Conservation (phyloP, 1,140 invertebrate genomes). For the Spodoptera litura region DNA sequence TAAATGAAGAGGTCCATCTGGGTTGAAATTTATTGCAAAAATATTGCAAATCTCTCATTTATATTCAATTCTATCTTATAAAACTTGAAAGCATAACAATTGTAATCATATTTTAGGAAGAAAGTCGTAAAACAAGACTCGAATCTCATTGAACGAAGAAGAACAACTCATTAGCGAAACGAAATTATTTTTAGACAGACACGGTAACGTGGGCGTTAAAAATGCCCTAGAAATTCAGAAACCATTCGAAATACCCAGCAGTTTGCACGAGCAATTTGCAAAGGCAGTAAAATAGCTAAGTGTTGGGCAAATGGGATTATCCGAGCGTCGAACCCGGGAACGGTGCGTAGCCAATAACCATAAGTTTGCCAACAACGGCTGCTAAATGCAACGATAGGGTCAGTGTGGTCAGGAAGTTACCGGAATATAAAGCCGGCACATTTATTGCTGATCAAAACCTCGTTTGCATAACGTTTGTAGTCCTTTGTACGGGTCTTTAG, state of each 20-base stretch:
- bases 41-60: neutral
- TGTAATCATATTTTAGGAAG: neutral
- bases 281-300: slow-evolving; percentile 44
- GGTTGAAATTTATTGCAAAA: neutral
- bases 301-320: slow-evolving; percentile 33
- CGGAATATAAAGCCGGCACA: neutral
- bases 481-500: slow-evolving; percentile 9
- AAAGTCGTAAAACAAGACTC: slow-evolving; percentile 8
- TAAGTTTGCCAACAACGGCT: slow-evolving; percentile 7
- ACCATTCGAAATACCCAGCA: slow-evolving; percentile 26
- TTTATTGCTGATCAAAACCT: slow-evolving; percentile 34
- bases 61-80: neutral
- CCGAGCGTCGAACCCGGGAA: slow-evolving; percentile 27
- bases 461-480: slow-evolving; percentile 18
- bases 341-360: slow-evolving; percentile 35
- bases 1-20: slow-evolving; percentile 36
- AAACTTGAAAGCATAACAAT: neutral
- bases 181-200: slow-evolving; percentile 21
- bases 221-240: slow-evolving; percentile 31
- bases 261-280: slow-evolving; percentile 37
- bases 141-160: slow-evolving; percentile 17
- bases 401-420: neutral
- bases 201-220: slow-evolving; percentile 23
- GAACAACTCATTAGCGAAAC: slow-evolving; percentile 34
- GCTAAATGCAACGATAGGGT: slow-evolving; percentile 33